A percentile compares a stretch with the other conserved stretches of the same genome.
phyloP scores from a whole-genome alignment of 2,888 invertebrate genomes.

The Allolobophora icterica region DNA sequence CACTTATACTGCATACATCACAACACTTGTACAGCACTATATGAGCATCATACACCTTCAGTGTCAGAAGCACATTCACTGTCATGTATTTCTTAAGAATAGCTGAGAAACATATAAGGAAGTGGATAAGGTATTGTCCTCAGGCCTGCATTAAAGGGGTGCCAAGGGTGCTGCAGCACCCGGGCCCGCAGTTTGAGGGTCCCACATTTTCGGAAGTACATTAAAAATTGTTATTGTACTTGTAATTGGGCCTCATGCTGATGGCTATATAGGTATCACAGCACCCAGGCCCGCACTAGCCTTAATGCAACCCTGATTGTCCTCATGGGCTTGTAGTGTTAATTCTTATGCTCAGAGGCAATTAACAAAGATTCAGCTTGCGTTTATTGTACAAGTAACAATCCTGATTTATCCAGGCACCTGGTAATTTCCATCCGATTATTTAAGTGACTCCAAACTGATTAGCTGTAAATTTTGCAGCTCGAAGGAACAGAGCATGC shows the following conservation, averaged over 20 bases:
- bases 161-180: too few species aligned
- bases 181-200: too few species aligned
- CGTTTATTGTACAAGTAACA: background rate
- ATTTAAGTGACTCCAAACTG: slow-evolving; percentile 7
- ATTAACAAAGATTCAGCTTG: background rate
- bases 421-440: background rate
- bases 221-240: too few species aligned
- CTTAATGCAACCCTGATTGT: too few species aligned
- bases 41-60: background rate
- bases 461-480: background rate
- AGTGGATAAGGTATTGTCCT: too few species aligned
- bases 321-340: background rate
- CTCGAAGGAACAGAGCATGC: background rate
- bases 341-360: background rate
- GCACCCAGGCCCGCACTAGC: too few species aligned
- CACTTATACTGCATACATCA: background rate
- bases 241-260: too few species aligned
- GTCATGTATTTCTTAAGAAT: background rate
- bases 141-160: too few species aligned
- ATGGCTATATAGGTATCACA: too few species aligned
- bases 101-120: background rate
- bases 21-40: background rate
- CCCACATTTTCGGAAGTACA: too few species aligned
- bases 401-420: background rate
- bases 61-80: background rate